These are phyloP conservation scores for Xiphias gladius DNA, from an alignment of 2,113 vertebrate species.

Conservation along the genomic window DNA sequence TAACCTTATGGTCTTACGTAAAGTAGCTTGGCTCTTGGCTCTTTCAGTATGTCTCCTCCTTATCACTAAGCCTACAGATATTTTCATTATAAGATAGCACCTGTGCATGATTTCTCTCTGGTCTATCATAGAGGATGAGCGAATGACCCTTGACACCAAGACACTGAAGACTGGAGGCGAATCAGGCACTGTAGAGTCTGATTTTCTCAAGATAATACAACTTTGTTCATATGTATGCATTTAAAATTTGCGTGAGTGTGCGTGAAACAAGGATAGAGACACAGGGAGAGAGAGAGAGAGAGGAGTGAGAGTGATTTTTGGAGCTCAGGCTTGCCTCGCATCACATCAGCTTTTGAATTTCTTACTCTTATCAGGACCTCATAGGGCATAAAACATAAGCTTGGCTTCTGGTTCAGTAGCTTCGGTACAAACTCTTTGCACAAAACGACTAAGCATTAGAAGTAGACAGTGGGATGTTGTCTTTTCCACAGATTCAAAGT, in stretches of 20 bases:
- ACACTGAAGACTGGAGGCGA: conserved; percentile 45
- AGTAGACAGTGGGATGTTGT: conserved; percentile 45
- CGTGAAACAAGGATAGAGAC: background rate
- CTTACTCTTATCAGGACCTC: conserved; percentile 46
- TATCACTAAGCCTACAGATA: conserved; percentile 23
- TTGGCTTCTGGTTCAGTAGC: conserved; percentile 33
- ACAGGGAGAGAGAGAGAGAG: background rate
- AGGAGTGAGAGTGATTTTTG: conserved; percentile 7
- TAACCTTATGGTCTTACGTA: conserved; percentile 21
- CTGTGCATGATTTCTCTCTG: conserved; percentile 31
- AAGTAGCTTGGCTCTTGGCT: conserved; percentile 35
- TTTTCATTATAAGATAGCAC: conserved; percentile 38
- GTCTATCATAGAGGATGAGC: conserved; percentile 43
- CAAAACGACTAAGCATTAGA: conserved; percentile 14
- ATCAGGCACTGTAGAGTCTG: conserved; percentile 35
- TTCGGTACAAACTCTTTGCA: conserved; percentile 19
- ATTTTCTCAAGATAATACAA: conserved; percentile 38
- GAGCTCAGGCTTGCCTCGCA: conserved; percentile 45
- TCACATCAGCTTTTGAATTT: conserved; percentile 42
- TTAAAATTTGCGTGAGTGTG: conserved; percentile 34
- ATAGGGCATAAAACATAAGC: conserved; percentile 57
- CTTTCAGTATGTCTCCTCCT: conserved; percentile 24
- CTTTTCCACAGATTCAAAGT: conserved; percentile 19
- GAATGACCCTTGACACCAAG: conserved; percentile 54
- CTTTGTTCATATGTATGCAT: conserved; percentile 25